These are phyloP conservation scores for Periparus ater DNA, from an alignment of 2,797 vertebrate species.

Conservation along the genomic window DNA sequence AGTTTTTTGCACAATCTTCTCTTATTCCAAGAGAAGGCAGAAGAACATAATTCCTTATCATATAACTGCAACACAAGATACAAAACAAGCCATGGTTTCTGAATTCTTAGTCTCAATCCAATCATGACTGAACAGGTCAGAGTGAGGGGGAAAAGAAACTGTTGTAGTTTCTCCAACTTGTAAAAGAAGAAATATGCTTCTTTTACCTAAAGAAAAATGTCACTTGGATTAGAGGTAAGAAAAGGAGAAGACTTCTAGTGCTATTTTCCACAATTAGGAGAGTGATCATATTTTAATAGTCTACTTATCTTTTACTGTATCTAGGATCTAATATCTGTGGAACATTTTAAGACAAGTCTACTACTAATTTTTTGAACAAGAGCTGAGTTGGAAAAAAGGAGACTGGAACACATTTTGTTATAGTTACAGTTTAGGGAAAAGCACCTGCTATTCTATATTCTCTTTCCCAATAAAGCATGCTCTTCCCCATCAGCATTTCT, in stretches of 20 bases:
- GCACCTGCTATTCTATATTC: background rate
- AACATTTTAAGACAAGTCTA: background rate
- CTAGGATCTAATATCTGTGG: background rate
- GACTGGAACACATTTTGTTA: background rate
- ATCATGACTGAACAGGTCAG: background rate
- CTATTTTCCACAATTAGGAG: background rate
- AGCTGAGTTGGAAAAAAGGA: background rate
- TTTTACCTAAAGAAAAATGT: background rate
- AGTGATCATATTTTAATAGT: background rate
- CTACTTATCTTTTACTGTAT: background rate
- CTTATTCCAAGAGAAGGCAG: background rate
- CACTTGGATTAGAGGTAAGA: background rate
- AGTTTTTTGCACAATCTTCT: background rate
- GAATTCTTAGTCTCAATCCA: background rate
- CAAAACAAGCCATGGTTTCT: background rate
- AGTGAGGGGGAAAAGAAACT: background rate
- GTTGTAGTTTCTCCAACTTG: background rate
- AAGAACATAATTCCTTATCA: background rate
- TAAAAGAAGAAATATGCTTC: background rate
- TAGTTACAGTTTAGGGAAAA: background rate
- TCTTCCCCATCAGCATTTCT: background rate
- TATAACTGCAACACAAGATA: background rate
- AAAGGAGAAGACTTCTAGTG: background rate
- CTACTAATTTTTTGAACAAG: background rate
- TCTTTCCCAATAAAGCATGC: background rate